Base-by-base conservation (phyloP, 2,113 vertebrate genomes). In the Alosa alosa region DNA sequence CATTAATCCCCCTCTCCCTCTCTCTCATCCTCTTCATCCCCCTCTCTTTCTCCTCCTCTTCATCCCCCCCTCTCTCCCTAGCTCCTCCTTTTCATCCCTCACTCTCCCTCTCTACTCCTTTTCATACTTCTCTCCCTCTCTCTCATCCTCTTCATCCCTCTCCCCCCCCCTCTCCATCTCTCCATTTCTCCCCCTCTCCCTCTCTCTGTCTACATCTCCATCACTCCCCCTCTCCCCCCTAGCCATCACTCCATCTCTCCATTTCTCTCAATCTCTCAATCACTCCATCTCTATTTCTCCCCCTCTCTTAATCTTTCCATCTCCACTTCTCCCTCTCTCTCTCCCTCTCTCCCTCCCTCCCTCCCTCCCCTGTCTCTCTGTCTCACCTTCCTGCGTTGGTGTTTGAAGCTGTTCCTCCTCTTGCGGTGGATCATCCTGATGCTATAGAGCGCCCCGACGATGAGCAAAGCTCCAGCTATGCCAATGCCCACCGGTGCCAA, bases 401-500 rank as follows among this genome's bases (percentile, higher is more conserved):
- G 96, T 91, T 99, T 99, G 60, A 97, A 97, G 92, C 97, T 97
- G 36, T 96, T 97, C 91, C 96, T 97, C 93, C 97, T 96, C 75
- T 96, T 96, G 91, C 97, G 98, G 87, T 96, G 97, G 94, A 99
- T 97, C 75, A 97, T 93, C 92, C 98, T 96, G 84, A 99, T 96
- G 94, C 98, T 97, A 94, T 99, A 99, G 82, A 99, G 97, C 0
- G 96, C 97, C 25, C 96, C 98, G 1, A 99, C 94, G 87, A 99
- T 98, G 31, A 99, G 96, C 86, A 99, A 95, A 86, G 98, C 98
- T 83, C 98, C 98, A 0, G 96, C 96, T 83, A 99, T 97, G 15
- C 98, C 98, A 0, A 99, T 97, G 44, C 97, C 98, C 2, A 99
- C 96, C 0, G 98, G 98, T 83, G 97, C 97, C 95, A 99, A 91